A percentile compares a stretch with the other conserved stretches of the same genome.
These are phyloP conservation scores for Chelonoidis abingdonii DNA, from an alignment of 2,113 vertebrate species.

Conservation along the genomic window DNA sequence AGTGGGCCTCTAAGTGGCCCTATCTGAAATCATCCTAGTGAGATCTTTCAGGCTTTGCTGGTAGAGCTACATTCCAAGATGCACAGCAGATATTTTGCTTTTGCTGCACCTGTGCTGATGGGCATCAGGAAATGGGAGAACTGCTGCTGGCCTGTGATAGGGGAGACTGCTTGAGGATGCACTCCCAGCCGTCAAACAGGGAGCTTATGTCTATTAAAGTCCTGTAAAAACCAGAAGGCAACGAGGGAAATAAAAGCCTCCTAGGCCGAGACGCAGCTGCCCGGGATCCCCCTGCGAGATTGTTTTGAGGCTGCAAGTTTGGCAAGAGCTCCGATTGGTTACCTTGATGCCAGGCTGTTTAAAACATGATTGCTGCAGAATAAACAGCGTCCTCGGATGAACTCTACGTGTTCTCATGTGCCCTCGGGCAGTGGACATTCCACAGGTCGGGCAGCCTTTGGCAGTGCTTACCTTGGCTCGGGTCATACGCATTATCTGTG, in stretches of 20 bases:
- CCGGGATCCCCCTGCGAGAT: accelerated
- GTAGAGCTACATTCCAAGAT: background rate
- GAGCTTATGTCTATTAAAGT: background rate
- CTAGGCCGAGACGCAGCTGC: background rate
- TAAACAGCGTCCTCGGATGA: background rate
- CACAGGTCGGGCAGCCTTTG: background rate
- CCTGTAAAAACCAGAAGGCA: background rate
- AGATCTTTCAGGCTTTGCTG: background rate
- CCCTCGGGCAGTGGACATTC: background rate
- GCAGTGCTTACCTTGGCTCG: background rate
- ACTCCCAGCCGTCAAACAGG: background rate
- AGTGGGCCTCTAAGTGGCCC: background rate
- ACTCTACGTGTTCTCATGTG: background rate
- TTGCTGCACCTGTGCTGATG: background rate
- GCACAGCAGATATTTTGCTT: background rate
- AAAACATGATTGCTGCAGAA: background rate
- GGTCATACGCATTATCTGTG: background rate
- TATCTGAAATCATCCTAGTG: background rate
- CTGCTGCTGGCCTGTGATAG: background rate
- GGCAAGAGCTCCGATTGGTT: background rate
- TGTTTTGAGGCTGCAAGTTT: background rate
- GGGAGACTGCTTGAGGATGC: background rate
- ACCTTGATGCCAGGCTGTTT: background rate
- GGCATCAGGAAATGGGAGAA: background rate
- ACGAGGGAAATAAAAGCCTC: background rate